These are phyloP conservation scores for Nysson spinosus DNA, from an alignment of 2,888 invertebrate species.

Conservation along the genomic window DNA sequence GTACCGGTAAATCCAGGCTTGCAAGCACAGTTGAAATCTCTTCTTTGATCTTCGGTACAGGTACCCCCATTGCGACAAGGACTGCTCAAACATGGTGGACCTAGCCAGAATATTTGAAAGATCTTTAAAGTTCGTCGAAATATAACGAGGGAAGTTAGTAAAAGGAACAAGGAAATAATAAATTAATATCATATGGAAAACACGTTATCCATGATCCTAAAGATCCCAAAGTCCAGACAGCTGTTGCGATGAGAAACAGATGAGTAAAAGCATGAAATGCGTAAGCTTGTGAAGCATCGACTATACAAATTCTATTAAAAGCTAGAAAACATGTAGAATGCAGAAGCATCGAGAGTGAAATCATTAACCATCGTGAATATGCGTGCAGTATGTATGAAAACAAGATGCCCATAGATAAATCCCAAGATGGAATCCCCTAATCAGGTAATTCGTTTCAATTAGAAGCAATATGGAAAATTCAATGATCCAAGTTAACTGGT, in stretches of 20 bases:
- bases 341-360: no score
- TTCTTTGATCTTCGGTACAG: constrained; percentile 84
- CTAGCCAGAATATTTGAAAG: constrained; percentile 70
- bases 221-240: constrained; percentile 13
- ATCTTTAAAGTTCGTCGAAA: background rate
- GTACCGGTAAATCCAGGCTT: constrained; percentile 82
- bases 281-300: background rate
- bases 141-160: background rate
- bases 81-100: constrained; percentile 83
- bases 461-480: background rate
- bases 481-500: background rate
- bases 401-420: no score
- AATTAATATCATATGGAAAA: background rate
- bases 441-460: no score
- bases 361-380: no score
- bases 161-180: background rate
- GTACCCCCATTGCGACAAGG: constrained; percentile 87
- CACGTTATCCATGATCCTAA: background rate
- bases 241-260: constrained; percentile 2
- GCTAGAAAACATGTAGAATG: no score
- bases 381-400: no score
- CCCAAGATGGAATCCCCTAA: no score
- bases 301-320: background rate
- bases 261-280: background rate
- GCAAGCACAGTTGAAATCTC: constrained; percentile 87